Percentiles rank a stretch among this genome's conserved stretches.
These are phyloP conservation scores for Callorhinus ursinus DNA, from an alignment of 2,113 vertebrate species.

Conservation along the genomic window DNA sequence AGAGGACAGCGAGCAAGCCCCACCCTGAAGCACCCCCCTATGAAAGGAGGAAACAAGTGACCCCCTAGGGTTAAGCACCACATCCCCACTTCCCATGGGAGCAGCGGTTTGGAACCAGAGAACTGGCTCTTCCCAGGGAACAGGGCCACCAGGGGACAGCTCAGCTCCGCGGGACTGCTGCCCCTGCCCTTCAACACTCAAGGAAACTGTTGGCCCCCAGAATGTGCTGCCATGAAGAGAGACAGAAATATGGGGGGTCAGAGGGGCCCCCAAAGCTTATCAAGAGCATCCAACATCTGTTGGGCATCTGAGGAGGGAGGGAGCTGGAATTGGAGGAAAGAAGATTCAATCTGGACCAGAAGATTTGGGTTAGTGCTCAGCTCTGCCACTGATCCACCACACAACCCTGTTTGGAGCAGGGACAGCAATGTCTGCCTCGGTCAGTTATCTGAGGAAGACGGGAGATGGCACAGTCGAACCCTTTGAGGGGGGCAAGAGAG, in stretches of 20 bases:
- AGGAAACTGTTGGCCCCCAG: not conserved
- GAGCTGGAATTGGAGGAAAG: not conserved
- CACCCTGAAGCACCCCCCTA: not conserved
- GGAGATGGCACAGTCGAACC: fast-evolving
- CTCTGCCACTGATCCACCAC: not conserved
- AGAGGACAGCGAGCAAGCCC: fast-evolving
- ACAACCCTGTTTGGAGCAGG: not conserved
- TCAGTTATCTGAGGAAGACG: fast-evolving
- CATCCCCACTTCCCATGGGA: fast-evolving
- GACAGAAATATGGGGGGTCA: not conserved
- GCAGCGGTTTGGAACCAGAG: not conserved
- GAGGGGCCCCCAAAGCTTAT: too few relatives aligned
- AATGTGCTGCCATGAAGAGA: not conserved
- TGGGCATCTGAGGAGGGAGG: not conserved
- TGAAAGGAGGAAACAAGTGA: not conserved
- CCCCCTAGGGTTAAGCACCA: fast-evolving
- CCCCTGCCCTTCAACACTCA: fast-evolving
- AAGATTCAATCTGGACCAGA: fast-evolving
- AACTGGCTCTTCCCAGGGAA: fast-evolving
- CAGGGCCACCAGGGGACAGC: fast-evolving
- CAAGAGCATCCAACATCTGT: not conserved
- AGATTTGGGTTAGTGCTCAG: too few relatives aligned
- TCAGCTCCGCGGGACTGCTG: fast-evolving
- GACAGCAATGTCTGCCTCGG: not conserved
- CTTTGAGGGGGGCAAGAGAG: fast-evolving